Percentiles rank a stretch among this genome's conserved stretches.
phyloP scores from a whole-genome alignment of 1,140 invertebrate genomes.

The Aporrectodea caliginosa region DNA sequence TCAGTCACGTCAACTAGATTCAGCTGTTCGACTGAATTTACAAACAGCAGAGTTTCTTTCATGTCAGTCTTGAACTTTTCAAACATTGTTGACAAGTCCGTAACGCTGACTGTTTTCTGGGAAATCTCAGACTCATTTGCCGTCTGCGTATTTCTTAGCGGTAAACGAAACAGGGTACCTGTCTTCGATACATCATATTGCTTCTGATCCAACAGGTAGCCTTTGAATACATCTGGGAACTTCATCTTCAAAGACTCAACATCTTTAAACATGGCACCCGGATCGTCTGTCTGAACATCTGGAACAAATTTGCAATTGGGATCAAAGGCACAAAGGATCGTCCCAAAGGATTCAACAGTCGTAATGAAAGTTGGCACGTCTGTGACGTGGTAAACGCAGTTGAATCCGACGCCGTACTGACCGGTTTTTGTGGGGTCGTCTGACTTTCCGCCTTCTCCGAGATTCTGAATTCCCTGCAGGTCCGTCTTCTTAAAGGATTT shows the following conservation, averaged over 20 bases:
- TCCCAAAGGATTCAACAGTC: constrained; percentile 15
- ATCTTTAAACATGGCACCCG: constrained; percentile 39
- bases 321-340: constrained; percentile 44
- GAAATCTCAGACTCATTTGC: constrained; percentile 37
- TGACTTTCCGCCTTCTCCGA: constrained; percentile 40
- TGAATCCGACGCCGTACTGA: constrained; percentile 46
- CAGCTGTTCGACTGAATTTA: constrained; percentile 2
- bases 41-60: background rate
- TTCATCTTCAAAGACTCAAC: constrained; percentile 26
- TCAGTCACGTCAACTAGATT: background rate
- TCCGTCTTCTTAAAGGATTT: constrained; percentile 40
- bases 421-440: constrained; percentile 36
- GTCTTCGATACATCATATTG: constrained; percentile 17
- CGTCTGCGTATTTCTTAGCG: constrained; percentile 24
- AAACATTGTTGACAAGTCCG: constrained; percentile 34
- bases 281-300: constrained; percentile 33
- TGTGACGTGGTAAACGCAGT: constrained; percentile 50
- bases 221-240: constrained; percentile 41
- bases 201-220: constrained; percentile 25
- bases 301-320: constrained; percentile 44
- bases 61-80: background rate
- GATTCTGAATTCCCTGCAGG: constrained; percentile 40
- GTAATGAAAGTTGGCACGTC: constrained; percentile 49
- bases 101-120: constrained; percentile 24
- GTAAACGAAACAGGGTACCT: constrained; percentile 30